Base-by-base conservation (phyloP, 2,888 invertebrate genomes). In the Dryadula phaetusa region DNA sequence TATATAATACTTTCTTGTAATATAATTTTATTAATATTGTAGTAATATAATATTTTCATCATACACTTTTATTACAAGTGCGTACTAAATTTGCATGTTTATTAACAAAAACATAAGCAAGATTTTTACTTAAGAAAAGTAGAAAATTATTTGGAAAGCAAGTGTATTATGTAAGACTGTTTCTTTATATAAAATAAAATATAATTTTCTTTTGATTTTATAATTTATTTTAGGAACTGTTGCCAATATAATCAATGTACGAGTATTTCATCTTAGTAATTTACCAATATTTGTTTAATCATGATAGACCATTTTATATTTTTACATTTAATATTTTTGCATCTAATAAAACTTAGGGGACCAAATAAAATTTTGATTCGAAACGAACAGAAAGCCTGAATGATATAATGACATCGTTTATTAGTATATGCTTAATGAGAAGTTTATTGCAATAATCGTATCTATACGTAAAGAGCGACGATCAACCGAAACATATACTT, bases 391-490 rank as follows among this genome's bases (percentile, higher is more conserved):
- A 76, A 74, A 64, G 54, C 52, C 69, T 68, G 69, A 67, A 71
- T 77, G 76, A 77, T 79, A 80, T 81, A 80, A 80, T 80, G 78
- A 81, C 78, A 78, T 77, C 76, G 75, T 82, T 81, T 82, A 82
- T 81, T 81, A 78, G 76, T 77, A 78, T 77, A 78, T 77, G 75
- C 78, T 76, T 75, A 76, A 77, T 79, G 78, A 77, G 54, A 52
- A 77, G 74, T 78, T 80, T 77, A 78, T 80, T 78, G 77, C 76
- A 79, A 76, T 76, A 74, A 74, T 79, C 74, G 76, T 76, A 76
- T 75, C 22, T 40, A 56, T 56, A 56, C 22, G 40, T 40, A 56
- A 52, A 79, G 75, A 42, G 49, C 46, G 64, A 65, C 70, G 14
- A 60, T 61, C 62, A 44, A 58, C 65, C 56, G 62, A 52, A 47